Evolutionary conservation across 2,797 vertebrate species (phyloP).

Genomic region (Gymnopithys bicolor): DNA sequence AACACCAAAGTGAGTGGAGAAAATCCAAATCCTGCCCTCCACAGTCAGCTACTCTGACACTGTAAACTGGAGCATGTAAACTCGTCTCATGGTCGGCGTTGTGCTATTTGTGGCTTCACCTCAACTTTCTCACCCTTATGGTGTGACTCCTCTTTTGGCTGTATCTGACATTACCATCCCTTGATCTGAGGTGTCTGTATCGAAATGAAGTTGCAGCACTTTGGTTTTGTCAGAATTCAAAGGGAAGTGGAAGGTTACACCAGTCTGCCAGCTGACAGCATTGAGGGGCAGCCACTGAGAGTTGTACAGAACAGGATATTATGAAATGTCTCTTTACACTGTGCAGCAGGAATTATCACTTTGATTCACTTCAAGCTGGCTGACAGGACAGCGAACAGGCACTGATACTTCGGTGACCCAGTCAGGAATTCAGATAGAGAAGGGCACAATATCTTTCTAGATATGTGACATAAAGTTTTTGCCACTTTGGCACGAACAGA

Average conservation of each 20-base stretch:
- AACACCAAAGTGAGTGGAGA: neutral
- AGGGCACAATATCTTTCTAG: neutral
- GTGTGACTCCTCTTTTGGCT: neutral
- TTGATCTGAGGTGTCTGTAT: neutral
- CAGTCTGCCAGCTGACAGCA: neutral
- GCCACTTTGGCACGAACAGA: neutral
- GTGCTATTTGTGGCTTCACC: neutral
- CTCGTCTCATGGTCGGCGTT: fast-evolving
- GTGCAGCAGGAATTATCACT: neutral
- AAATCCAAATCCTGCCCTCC: neutral
- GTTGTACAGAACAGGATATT: neutral
- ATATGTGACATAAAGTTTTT: neutral
- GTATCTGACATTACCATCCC: neutral
- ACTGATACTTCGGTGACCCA: neutral
- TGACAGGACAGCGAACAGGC: neutral
- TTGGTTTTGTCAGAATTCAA: neutral
- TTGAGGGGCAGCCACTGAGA: neutral
- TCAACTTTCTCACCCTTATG: neutral
- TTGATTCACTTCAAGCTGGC: neutral
- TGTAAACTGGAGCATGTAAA: neutral
- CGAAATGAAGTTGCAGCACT: fast-evolving
- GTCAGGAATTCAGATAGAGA: neutral
- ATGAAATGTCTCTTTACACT: neutral
- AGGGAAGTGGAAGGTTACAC: neutral
- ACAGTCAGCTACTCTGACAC: neutral